Evolutionary conservation across 2,888 invertebrate species (phyloP).

Genomic region (Protodeltote pygarga): DNA sequence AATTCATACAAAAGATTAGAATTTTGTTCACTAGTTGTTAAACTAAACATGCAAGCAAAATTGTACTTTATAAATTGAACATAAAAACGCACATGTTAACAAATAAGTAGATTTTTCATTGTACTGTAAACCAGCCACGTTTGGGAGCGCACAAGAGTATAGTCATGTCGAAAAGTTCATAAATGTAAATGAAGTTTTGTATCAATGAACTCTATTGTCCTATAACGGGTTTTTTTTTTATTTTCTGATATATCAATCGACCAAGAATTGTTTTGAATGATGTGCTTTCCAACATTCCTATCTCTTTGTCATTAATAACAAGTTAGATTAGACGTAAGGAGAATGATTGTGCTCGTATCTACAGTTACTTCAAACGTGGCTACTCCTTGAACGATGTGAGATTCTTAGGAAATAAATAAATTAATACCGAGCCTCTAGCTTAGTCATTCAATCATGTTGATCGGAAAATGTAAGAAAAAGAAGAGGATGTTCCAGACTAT

Average conservation of each 20-base stretch:
- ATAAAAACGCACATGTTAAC: conserved; percentile 76
- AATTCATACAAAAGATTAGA: conserved; percentile 43
- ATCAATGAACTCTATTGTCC: conserved; percentile 35
- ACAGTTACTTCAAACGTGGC: conserved; percentile 54
- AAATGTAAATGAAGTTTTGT: conserved; percentile 48
- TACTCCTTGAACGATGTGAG: conserved; percentile 63
- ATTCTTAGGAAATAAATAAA: conserved; percentile 71
- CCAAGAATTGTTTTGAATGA: conserved; percentile 44
- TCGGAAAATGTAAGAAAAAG: conserved; percentile 51
- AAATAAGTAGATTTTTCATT: conserved; percentile 69
- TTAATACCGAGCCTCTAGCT: conserved; percentile 67
- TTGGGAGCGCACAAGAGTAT: conserved; percentile 36
- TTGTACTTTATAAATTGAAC: conserved; percentile 73
- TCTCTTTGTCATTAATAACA: conserved; percentile 26
- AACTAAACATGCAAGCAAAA: conserved; percentile 63
- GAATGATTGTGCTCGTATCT: conserved; percentile 30
- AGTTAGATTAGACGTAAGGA: conserved; percentile 27
- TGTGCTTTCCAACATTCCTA: conserved; percentile 31
- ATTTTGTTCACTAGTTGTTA: conserved; percentile 67
- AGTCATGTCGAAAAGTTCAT: conserved; percentile 42
- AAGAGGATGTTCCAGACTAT: conserved; percentile 56
- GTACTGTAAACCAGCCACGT: conserved; percentile 52
- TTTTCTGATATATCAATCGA: conserved; percentile 43
- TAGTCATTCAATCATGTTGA: conserved; percentile 44
- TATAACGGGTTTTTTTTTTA: conserved; percentile 27